phyloP scores from a whole-genome alignment of 2,113 vertebrate genomes.

The Petrocephalus microphthalmus region DNA sequence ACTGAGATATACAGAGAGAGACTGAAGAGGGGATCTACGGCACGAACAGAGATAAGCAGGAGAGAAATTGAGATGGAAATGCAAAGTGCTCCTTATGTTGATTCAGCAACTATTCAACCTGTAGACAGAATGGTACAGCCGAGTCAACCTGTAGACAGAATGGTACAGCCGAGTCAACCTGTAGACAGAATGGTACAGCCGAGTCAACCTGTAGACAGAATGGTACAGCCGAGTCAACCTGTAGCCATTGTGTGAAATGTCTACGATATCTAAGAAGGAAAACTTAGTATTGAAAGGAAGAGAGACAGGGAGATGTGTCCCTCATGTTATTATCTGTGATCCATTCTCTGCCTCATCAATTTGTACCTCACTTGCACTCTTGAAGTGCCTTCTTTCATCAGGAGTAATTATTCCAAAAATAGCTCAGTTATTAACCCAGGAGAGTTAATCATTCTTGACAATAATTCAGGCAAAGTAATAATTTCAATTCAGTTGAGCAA shows the following conservation, averaged over 20 bases:
- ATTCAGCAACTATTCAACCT: not conserved
- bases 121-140: not conserved
- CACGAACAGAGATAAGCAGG: too few relatives aligned
- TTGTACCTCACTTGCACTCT: not conserved
- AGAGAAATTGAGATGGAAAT: not conserved
- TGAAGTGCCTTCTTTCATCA: not conserved
- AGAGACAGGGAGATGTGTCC: not conserved
- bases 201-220: not conserved
- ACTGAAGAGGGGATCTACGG: not conserved
- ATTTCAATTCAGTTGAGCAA: not conserved
- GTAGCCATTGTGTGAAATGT: not conserved
- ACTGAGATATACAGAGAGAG: not conserved
- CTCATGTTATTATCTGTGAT: not conserved
- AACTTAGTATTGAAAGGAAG: not conserved
- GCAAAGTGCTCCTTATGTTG: not conserved
- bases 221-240: not conserved
- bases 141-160: not conserved
- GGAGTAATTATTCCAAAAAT: not conserved
- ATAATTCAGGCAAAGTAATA: not conserved
- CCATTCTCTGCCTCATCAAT: not conserved
- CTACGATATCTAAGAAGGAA: not conserved
- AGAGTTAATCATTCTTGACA: not conserved
- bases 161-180: not conserved
- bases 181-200: not conserved
- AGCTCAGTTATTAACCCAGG: not conserved